Percentiles rank a stretch among this genome's conserved stretches.
Conservation (phyloP, 2,113 vertebrate species). For the Serilophus lunatus region DNA sequence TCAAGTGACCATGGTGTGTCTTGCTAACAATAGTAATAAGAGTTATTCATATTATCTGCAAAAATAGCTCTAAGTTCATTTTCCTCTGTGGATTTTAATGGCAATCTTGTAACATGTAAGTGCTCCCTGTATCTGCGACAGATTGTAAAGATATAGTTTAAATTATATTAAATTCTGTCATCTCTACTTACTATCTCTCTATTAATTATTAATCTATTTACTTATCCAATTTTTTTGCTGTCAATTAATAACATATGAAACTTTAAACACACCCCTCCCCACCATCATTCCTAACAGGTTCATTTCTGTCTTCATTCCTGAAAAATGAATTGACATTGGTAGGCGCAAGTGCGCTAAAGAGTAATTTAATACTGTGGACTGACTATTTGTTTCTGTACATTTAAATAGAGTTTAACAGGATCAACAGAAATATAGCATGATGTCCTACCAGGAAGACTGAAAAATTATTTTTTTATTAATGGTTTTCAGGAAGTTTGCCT, state of each 20-base stretch:
- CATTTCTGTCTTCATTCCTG: background rate
- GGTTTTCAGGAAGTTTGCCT: background rate
- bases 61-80: background rate
- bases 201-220: background rate
- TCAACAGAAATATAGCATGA: background rate
- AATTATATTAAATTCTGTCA: background rate
- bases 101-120: background rate
- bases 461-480: background rate
- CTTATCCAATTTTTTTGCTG: background rate
- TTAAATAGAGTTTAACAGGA: background rate
- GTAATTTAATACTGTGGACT: background rate
- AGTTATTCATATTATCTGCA: background rate
- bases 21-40: background rate
- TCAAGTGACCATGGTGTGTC: background rate
- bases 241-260: background rate
- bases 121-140: background rate
- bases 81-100: background rate
- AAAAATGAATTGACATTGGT: background rate
- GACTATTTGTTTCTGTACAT: background rate
- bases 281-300: background rate
- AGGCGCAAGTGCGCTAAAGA: background rate
- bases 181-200: background rate
- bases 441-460: background rate
- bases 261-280: accelerated
- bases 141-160: background rate